Evolutionary conservation across 2,113 vertebrate species (phyloP), one percentile per base, ranked within the genome.

Genomic region (Rhodinocichla rosea): DNA sequence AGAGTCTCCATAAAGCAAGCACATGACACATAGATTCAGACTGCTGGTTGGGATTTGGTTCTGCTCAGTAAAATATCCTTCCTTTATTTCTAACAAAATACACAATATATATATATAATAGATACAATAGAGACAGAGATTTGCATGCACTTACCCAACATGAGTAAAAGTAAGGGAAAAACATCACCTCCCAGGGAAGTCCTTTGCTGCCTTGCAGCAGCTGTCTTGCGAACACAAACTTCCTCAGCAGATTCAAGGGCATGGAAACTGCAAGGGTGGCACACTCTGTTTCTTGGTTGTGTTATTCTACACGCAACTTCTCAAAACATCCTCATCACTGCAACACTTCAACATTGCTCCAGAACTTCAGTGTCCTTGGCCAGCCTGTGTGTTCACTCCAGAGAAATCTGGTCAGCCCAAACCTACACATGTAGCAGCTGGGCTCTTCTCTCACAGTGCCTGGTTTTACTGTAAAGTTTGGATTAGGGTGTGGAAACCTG

Each of bases 11-110:
- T 24, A 56, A 53, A 9, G 7, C 52, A 78, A 89, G 71, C 19
- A 56, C 6, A 7, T 0, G 0, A 42, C 21, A 39, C 9, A 10
- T 4, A 81, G 63, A 53, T 47, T 81, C 47, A 81, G 62, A 15
- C 15, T 40, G 20, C 35, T 67, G 27, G 2, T 1, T 83, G 50
- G 24, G 21, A 64, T 83, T 57, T 86, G 45, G 37, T 14, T 20
- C 18, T 35, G 23, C 16, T 76, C 62, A 35, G 50, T 32, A 53
- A 88, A 88, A 77, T 4, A 47, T 7, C 27, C 7, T 62, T 53
- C 14, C n/a, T 65, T 77, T 68, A 13, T 42, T 94, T 86, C 37
- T 50, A 65, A 30, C 15, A 35, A 14, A 35, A 11, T 45, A 47
- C 39, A 9, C 30, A n/a, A 15, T 8, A 22, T 14, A 28, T 7